Percentiles rank a stretch among this genome's conserved stretches.
Evolutionary conservation across 1,140 invertebrate genomes (phyloP).

Genomic region (Heliconius eleuchia): DNA sequence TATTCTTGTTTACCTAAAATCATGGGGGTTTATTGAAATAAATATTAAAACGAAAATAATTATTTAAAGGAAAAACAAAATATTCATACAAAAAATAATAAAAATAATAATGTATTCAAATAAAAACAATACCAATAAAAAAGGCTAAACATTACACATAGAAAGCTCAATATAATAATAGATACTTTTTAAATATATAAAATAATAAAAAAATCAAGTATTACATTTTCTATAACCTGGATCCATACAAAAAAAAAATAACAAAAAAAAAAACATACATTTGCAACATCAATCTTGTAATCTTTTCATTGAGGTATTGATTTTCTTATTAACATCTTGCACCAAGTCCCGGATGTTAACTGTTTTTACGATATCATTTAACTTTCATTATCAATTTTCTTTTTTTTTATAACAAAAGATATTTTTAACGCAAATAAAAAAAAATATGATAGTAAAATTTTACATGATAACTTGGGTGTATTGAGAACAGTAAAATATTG

Average conservation of each 20-base stretch:
- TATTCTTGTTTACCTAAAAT: slow-evolving; percentile 75
- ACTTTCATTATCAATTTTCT: not conserved
- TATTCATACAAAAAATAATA: not conserved
- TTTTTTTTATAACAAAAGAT: not conserved
- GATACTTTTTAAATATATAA: too few relatives aligned
- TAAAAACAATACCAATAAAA: not conserved
- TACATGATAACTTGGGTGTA: not conserved
- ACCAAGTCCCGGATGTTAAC: slow-evolving; percentile 58
- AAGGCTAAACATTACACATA: too few relatives aligned
- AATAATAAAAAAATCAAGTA: not conserved
- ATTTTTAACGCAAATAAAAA: not conserved
- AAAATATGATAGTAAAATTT: not conserved
- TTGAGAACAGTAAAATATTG: not conserved
- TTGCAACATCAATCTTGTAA: slow-evolving; percentile 45
- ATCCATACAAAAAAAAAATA: slow-evolving; percentile 19
- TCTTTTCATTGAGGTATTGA: slow-evolving; percentile 58
- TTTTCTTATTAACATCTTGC: slow-evolving; percentile 58
- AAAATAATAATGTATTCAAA: not conserved
- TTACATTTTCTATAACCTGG: not conserved
- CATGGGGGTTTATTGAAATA: slow-evolving; percentile 7
- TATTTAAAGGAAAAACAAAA: slow-evolving; percentile 25
- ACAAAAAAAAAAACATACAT: slow-evolving; percentile 52
- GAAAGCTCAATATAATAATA: too few relatives aligned
- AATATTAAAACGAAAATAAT: not conserved
- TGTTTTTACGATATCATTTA: slow-evolving; percentile 30